Evolutionary conservation across 92 coral and sea anemone genomes (phyloP), one percentile per base, ranked within the genome.

Genomic region (Heliopora coerulea): DNA sequence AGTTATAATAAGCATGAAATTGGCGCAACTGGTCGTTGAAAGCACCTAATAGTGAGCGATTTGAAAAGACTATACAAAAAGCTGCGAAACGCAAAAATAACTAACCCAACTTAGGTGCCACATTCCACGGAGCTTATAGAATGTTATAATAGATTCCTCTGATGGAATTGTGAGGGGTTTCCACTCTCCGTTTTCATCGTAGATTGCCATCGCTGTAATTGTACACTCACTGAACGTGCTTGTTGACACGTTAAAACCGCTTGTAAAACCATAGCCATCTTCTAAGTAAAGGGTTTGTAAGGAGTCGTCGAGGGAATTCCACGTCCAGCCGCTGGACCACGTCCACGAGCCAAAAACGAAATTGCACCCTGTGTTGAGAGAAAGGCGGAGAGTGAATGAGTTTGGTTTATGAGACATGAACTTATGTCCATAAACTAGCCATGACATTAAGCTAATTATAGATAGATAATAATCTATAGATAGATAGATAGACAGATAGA

Each of bases 91-190:
- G n/a, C n/a, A n/a, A n/a, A n/a, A n/a, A n/a, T n/a, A n/a, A 17
- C 74, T 15, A 25, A 67, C 74, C 74, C 56, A 67, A 49, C n/a
- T 23, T 29, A 67, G 25, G 21, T 67, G 74, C 74, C 74, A 67
- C 39, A 42, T 42, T 1, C 59, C 37, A 3, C 40, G 33, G 2
- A 67, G 0, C 21, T 44, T 14, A 67, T 9, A 67, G 59, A 67
- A 67, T 21, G 37, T 28, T 6, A 67, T 15, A 30, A 19, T 23
- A 3, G 33, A 26, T 30, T 67, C 74, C 3, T 24, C 48, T 0
- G 59, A 7, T 48, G 56, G 54, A 7, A 11, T 24, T 7, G 72
- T 65, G 17, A 67, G 24, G 0, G 23, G 54, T 23, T 25, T n/a
- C 74, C 74, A 67, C 20, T 8, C 59, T 46, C 74, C 74, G 3